A percentile compares a stretch with the other conserved stretches of the same genome.
Evolutionary conservation across 2,888 invertebrate species (phyloP).

Genomic region (Euplexia lucipara): DNA sequence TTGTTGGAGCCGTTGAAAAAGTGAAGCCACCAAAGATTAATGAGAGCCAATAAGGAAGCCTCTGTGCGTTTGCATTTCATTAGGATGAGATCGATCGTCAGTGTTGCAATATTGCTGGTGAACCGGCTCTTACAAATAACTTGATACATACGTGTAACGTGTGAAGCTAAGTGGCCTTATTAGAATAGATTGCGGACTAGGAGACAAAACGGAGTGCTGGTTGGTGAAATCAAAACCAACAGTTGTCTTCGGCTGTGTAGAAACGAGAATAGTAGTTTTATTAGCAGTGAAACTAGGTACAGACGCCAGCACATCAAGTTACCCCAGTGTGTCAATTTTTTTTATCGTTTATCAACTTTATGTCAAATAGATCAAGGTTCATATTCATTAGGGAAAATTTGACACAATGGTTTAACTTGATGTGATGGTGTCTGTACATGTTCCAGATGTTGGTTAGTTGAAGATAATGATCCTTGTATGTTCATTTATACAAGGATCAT

Average conservation of each 20-base stretch:
- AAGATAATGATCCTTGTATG: too few species aligned
- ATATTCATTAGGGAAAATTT: too few species aligned
- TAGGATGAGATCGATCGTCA: conserved; percentile 68
- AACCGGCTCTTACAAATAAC: conserved; percentile 9
- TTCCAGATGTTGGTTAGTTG: too few species aligned
- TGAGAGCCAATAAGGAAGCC: conserved; percentile 78
- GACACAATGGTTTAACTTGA: too few species aligned
- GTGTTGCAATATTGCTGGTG: conserved; percentile 38
- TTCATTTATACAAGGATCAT: too few species aligned
- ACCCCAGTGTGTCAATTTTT: too few species aligned
- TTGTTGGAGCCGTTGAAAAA: conserved; percentile 82
- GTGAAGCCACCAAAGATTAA: conserved; percentile 84
- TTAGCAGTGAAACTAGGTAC: too few species aligned
- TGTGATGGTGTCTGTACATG: too few species aligned
- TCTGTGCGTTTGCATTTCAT: conserved; percentile 84
- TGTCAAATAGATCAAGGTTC: too few species aligned
- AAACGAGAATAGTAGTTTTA: too few species aligned
- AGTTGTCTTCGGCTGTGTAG: background rate
- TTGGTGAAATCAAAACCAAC: background rate
- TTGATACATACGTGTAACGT: conserved; percentile 9
- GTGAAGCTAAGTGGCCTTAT: conserved; percentile 1
- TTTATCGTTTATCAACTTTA: too few species aligned
- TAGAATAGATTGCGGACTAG: background rate
- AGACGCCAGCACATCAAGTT: too few species aligned
- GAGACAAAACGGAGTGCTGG: background rate